Evolutionary conservation across 2,113 vertebrate species (phyloP).

Genomic region (Nannobrachium achirus): DNA sequence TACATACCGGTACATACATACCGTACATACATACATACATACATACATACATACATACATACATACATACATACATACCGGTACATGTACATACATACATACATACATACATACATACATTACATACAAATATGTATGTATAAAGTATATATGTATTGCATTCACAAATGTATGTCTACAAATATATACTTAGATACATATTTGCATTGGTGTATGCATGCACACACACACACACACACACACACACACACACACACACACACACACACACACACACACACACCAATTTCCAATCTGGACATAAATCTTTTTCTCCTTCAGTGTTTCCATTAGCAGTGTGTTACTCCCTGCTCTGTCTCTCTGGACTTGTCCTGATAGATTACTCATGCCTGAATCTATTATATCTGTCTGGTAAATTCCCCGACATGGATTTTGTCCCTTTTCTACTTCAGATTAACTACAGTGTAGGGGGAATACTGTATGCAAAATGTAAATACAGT

Average conservation of each 20-base stretch:
- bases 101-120: slow-evolving; percentile 1
- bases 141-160: too few relatives aligned
- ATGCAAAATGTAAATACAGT: too few relatives aligned
- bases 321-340: background rate
- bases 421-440: background rate
- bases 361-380: background rate
- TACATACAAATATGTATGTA: too few relatives aligned
- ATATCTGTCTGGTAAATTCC: background rate
- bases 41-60: too few relatives aligned
- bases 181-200: too few relatives aligned
- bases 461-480: too few relatives aligned
- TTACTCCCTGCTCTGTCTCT: background rate
- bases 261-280: slow-evolving; percentile 3
- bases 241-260: slow-evolving; percentile 1
- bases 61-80: too few relatives aligned
- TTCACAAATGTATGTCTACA: too few relatives aligned
- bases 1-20: too few relatives aligned
- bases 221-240: slow-evolving; percentile 4
- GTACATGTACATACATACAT: background rate
- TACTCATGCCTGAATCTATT: slow-evolving; percentile 6
- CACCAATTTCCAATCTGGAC: background rate
- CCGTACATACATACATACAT: too few relatives aligned
- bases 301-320: background rate
- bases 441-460: background rate
- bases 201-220: too few relatives aligned